Percentiles rank a stretch among this genome's conserved stretches.
Evolutionary conservation across 2,888 invertebrate species (phyloP).

Genomic region (Agriopis marginaria): DNA sequence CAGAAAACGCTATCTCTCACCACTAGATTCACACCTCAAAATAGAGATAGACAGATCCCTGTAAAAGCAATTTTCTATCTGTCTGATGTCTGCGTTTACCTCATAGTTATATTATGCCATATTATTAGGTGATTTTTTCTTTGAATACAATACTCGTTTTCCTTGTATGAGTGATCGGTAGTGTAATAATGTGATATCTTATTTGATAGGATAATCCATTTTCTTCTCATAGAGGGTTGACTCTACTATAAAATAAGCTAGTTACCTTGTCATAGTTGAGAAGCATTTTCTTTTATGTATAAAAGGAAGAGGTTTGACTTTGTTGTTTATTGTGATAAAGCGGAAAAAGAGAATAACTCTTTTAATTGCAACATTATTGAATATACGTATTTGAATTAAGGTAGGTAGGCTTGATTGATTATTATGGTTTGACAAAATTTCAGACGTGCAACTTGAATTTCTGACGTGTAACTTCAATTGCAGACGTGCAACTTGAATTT

Average conservation of each 20-base stretch:
- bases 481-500: too few species aligned
- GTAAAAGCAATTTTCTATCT: slow-evolving; percentile 64
- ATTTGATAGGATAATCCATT: slow-evolving; percentile 37
- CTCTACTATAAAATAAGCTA: slow-evolving; percentile 23
- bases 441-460: too few species aligned
- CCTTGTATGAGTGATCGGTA: slow-evolving; percentile 35
- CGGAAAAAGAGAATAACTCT: too few species aligned
- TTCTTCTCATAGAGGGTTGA: slow-evolving; percentile 22
- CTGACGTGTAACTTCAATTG: too few species aligned
- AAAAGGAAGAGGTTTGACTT: too few species aligned
- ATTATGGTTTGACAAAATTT: too few species aligned
- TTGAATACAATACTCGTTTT: slow-evolving; percentile 40
- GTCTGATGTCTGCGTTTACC: slow-evolving; percentile 53
- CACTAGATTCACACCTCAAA: slow-evolving; percentile 24
- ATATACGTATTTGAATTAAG: too few species aligned
- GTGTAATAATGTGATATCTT: slow-evolving; percentile 38
- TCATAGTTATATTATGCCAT: slow-evolving; percentile 51
- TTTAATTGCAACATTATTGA: too few species aligned
- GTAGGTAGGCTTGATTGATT: too few species aligned
- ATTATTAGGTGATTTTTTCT: slow-evolving; percentile 45
- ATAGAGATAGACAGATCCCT: slow-evolving; percentile 51
- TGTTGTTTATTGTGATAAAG: too few species aligned
- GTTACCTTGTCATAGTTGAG: slow-evolving; percentile 2
- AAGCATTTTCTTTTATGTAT: not conserved
- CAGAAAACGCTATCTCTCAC: slow-evolving; percentile 10